These are phyloP conservation scores for Cacatua alba DNA, from an alignment of 2,113 vertebrate genomes.

Conservation along the genomic window DNA sequence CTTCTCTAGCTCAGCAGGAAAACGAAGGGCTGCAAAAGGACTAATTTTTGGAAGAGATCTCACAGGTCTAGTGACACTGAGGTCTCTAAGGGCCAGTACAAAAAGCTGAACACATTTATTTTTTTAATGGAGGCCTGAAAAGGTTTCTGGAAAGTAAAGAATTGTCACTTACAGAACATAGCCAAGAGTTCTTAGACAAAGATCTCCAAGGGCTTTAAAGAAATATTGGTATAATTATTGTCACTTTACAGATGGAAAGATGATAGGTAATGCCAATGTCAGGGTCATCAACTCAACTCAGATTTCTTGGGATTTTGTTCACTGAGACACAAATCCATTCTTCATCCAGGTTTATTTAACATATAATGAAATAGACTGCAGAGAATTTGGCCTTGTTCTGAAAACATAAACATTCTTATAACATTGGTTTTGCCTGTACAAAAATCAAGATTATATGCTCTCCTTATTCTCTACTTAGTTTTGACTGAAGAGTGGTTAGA, in stretches of 20 bases:
- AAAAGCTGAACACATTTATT: background rate
- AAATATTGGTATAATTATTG: background rate
- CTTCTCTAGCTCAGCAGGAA: background rate
- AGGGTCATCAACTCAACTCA: background rate
- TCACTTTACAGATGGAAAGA: background rate
- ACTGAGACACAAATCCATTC: background rate
- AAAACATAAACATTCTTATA: background rate
- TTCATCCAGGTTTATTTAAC: slow-evolving; percentile 21
- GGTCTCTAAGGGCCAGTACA: background rate
- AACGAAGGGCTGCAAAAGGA: background rate
- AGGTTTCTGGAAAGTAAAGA: background rate
- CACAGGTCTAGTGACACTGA: background rate
- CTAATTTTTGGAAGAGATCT: background rate
- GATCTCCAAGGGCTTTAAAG: background rate
- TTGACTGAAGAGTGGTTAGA: background rate
- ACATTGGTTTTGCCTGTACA: background rate
- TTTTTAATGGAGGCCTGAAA: slow-evolving; percentile 18
- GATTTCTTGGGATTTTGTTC: slow-evolving; percentile 16
- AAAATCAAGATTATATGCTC: background rate
- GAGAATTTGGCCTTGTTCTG: background rate
- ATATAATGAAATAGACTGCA: background rate
- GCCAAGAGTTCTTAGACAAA: background rate
- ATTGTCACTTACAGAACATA: background rate
- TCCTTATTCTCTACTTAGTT: background rate
- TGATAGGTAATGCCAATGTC: background rate